phyloP scores from a whole-genome alignment of 2,888 invertebrate species.

The Diaperis boleti region DNA sequence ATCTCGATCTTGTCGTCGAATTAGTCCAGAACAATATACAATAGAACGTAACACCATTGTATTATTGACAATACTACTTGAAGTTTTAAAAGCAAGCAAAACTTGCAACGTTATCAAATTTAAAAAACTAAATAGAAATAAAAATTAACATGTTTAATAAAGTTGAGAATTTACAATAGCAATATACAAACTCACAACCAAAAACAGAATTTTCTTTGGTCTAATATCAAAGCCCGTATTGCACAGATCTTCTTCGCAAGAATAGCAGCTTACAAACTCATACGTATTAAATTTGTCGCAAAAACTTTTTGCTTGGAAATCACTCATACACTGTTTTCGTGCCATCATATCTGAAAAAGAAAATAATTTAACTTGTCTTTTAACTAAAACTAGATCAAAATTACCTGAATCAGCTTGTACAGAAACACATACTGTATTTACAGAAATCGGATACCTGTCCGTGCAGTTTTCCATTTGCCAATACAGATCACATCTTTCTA shows the following conservation, averaged over 20 bases:
- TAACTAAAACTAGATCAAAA: neutral
- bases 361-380: neutral
- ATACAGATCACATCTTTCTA: neutral
- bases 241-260: constrained; percentile 12
- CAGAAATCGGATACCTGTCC: neutral
- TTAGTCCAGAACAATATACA: too few species aligned
- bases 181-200: too few species aligned
- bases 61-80: too few species aligned
- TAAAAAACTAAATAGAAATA: too few species aligned
- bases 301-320: constrained; percentile 4
- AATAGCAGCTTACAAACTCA: neutral
- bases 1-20: too few species aligned
- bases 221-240: too few species aligned
- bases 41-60: too few species aligned
- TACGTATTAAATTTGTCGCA: constrained; percentile 10
- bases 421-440: constrained; percentile 12
- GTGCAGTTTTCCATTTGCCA: neutral
- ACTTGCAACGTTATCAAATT: too few species aligned
- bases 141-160: too few species aligned
- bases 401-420: constrained; percentile 1
- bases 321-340: constrained; percentile 25
- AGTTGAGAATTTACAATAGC: too few species aligned
- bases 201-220: too few species aligned
- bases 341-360: constrained; percentile 1
- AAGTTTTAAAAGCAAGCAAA: too few species aligned